These are phyloP conservation scores for Halisarca cf. caerulea DNA, from an alignment of 37 sponge, comb jelly and placozoan species.

Conservation along the genomic window DNA sequence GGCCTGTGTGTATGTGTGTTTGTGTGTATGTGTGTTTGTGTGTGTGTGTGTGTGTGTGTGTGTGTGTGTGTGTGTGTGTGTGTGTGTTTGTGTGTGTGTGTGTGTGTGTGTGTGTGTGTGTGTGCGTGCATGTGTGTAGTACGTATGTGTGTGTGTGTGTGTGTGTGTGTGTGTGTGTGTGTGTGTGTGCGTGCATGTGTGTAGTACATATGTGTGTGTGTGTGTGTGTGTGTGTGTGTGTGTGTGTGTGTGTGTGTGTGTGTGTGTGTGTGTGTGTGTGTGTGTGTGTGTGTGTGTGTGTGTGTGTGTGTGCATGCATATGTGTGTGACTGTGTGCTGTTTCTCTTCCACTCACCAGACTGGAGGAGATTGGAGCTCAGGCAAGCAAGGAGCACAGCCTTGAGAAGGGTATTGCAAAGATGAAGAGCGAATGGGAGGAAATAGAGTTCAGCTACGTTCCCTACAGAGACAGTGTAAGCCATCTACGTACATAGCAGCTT, in stretches of 20 bases:
- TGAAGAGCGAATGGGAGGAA: conserved; percentile 92
- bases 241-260: not conserved
- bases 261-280: not conserved
- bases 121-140: too few species aligned
- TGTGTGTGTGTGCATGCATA: not conserved
- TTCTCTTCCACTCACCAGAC: conserved; percentile 25
- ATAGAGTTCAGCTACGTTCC: conserved; percentile 79
- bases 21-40: too few species aligned
- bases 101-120: too few species aligned
- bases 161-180: too few species aligned
- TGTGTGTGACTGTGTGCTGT: not conserved
- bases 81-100: too few species aligned
- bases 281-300: not conserved
- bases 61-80: too few species aligned
- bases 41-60: too few species aligned
- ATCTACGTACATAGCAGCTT: too few species aligned
- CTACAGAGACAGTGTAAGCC: conserved; percentile 94
- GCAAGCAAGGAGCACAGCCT: conserved; percentile 97
- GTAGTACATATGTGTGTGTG: not conserved
- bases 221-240: not conserved
- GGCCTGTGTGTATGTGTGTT: too few species aligned
- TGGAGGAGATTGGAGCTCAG: conserved; percentile 90
- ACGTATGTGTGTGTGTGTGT: too few species aligned
- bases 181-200: too few species aligned
- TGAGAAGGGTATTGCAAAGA: conserved; percentile 96